Evolutionary conservation across 2,888 invertebrate species (phyloP).

Genomic region (Muschampia plurimacula): DNA sequence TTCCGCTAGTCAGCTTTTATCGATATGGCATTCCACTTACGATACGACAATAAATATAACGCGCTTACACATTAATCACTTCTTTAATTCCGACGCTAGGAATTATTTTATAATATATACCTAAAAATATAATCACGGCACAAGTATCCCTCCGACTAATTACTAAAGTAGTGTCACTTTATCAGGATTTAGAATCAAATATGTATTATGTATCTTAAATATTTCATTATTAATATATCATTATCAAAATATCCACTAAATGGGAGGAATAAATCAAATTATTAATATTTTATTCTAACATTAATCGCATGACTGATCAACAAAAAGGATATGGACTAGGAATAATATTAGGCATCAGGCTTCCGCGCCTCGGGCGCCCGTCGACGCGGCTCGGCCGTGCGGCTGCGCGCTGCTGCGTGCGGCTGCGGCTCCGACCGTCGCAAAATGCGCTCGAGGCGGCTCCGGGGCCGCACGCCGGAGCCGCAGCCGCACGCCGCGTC

Average conservation of each 20-base stretch:
- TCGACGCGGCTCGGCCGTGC: conserved; percentile 41
- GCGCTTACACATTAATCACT: conserved; percentile 86
- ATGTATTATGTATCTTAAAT: conserved; percentile 86
- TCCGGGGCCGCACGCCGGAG: too few relatives aligned
- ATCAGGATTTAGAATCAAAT: conserved; percentile 86
- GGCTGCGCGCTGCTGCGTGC: conserved; percentile 26
- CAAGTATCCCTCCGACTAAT: conserved; percentile 86
- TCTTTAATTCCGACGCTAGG: conserved; percentile 86
- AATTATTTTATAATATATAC: conserved; percentile 86
- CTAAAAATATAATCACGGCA: conserved; percentile 87
- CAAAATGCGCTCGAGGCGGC: conserved; percentile 7
- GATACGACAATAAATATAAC: conserved; percentile 86
- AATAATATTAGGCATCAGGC: conserved; percentile 84
- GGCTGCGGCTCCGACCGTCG: conserved; percentile 32
- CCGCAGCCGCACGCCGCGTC: conserved; percentile 22
- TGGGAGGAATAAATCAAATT: conserved; percentile 86
- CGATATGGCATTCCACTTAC: conserved; percentile 86
- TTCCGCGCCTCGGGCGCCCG: conserved; percentile 65
- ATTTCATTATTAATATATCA: conserved; percentile 86
- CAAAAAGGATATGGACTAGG: conserved; percentile 86
- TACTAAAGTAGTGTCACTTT: conserved; percentile 86
- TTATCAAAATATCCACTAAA: conserved; percentile 87
- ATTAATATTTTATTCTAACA: conserved; percentile 84
- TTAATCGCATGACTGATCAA: conserved; percentile 86
- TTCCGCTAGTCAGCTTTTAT: conserved; percentile 82